A percentile compares a stretch with the other conserved stretches of the same genome.
Evolutionary conservation across 2,888 invertebrate species (phyloP).

Genomic region (Erannis defoliaria): DNA sequence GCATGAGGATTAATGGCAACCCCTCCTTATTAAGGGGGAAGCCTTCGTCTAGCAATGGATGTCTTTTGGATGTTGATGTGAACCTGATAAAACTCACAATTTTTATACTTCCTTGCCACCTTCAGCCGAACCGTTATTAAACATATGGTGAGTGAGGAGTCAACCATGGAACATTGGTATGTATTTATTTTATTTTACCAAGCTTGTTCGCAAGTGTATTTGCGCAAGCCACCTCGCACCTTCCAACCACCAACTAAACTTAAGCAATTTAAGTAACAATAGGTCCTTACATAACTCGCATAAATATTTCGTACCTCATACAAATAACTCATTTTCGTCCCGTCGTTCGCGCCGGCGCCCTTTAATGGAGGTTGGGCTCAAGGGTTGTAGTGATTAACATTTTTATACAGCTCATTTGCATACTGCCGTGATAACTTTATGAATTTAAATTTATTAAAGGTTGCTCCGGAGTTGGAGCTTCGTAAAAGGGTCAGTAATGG

Average conservation of each 20-base stretch:
- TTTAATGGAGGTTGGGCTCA: conserved; percentile 43
- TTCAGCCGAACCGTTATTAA: no score
- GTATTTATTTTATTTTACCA: no score
- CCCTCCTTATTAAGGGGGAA: no score
- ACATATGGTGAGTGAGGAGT: no score
- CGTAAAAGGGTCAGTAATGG: conserved; percentile 51
- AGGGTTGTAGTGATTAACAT: conserved; percentile 66
- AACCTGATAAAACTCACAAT: no score
- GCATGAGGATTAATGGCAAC: no score
- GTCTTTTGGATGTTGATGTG: no score
- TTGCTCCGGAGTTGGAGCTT: conserved; percentile 49
- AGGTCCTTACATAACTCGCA: not conserved
- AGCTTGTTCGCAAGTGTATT: no score
- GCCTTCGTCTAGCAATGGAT: no score
- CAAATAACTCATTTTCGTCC: conserved; percentile 38
- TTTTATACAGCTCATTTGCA: conserved; percentile 70
- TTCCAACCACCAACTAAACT: not conserved
- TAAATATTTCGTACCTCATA: conserved; percentile 20
- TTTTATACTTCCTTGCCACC: no score
- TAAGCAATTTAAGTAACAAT: not conserved
- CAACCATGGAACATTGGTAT: no score
- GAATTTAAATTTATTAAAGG: conserved; percentile 70
- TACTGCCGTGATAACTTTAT: conserved; percentile 67
- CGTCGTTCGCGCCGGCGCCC: conserved; percentile 40
- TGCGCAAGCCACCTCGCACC: no score